Base-by-base conservation (phyloP, 2,797 vertebrate genomes). In the Borostomias antarcticus region DNA sequence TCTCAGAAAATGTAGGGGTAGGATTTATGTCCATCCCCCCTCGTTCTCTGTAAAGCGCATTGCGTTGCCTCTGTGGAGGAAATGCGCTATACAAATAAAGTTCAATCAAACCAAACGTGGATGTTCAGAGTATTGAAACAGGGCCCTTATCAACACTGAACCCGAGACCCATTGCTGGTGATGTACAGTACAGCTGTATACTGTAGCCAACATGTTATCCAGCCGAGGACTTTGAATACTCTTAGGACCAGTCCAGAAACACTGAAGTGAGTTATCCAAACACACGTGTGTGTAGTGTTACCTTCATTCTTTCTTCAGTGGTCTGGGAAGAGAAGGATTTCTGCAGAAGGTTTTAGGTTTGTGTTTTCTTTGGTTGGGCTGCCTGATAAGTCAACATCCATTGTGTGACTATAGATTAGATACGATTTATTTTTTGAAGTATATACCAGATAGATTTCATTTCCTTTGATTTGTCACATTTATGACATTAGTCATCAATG, bases 161-260 rank as follows among this genome's bases (percentile, higher is more conserved):
- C 81, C 77, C 79, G 59, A 75, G 77, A 87, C 81, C 86, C 74
- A 70, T 26, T 51, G 74, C 82, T 83, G 76, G 72, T 86, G 82
- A 86, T 85, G 79, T 86, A 82, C 45, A 80, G 30, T 67, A 78
- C 21, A 62, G 26, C 50, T 26, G 48, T 53, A 58, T 48, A n/a
- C n/a, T n/a, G n/a, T n/a, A 40, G 76, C 69, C 80, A 32, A 29
- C 11, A 29, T 53, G 47, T 57, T 71, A 50, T 72, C 11, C 68
- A 64, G 66, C 35, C 56, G 0, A 62, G 69, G 62, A 32, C 32
- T 52, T 13, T 35, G 17, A 30, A n/a, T n/a, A n/a, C n/a, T n/a
- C n/a, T n/a, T n/a, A n/a, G 29, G 28, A 32, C 8, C 28, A 8
- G n/a, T 19, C 30, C 54, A 35, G 29, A 57, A 17, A 57, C 54